phyloP scores from a whole-genome alignment of 64 coral and sea anemone genomes.

The Cladopsammia gracilis region DNA sequence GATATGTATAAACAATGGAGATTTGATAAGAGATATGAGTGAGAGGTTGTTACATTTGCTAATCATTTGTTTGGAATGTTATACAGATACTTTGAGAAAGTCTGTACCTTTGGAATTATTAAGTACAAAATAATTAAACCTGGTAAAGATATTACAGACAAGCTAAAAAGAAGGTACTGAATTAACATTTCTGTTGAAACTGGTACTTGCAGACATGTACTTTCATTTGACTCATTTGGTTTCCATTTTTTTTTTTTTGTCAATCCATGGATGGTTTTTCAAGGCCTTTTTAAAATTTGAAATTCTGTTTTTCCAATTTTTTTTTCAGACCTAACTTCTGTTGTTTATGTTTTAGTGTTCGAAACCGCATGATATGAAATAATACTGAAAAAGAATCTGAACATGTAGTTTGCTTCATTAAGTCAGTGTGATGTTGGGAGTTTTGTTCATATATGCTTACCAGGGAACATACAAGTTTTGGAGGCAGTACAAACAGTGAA shows the following conservation, averaged over 20 bases:
- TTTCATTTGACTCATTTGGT: neutral
- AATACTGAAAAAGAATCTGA: neutral
- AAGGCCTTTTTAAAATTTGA: slow-evolving; percentile 24
- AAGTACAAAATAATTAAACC: slow-evolving; percentile 30
- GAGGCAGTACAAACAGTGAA: slow-evolving; percentile 13
- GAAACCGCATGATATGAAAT: slow-evolving; percentile 11
- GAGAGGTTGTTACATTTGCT: neutral
- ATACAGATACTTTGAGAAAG: slow-evolving; percentile 33
- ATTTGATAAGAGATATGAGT: slow-evolving; percentile 1
- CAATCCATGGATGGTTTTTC: neutral
- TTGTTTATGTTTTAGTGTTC: slow-evolving; percentile 42
- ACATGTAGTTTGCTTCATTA: neutral
- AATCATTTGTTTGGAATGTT: slow-evolving; percentile 23
- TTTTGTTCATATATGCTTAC: neutral
- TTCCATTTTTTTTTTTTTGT: neutral
- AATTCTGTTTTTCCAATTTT: slow-evolving; percentile 52
- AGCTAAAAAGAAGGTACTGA: slow-evolving; percentile 2
- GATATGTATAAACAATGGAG: slow-evolving; percentile 13
- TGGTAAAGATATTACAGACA: slow-evolving; percentile 42
- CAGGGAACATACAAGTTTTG: slow-evolving; percentile 37
- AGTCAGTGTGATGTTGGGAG: neutral
- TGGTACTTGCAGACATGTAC: neutral
- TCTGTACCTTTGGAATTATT: slow-evolving; percentile 34
- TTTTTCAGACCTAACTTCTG: slow-evolving; percentile 13
- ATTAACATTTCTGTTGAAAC: neutral